These are phyloP conservation scores for Volucella inanis DNA, from an alignment of 2,888 invertebrate genomes.

Conservation along the genomic window DNA sequence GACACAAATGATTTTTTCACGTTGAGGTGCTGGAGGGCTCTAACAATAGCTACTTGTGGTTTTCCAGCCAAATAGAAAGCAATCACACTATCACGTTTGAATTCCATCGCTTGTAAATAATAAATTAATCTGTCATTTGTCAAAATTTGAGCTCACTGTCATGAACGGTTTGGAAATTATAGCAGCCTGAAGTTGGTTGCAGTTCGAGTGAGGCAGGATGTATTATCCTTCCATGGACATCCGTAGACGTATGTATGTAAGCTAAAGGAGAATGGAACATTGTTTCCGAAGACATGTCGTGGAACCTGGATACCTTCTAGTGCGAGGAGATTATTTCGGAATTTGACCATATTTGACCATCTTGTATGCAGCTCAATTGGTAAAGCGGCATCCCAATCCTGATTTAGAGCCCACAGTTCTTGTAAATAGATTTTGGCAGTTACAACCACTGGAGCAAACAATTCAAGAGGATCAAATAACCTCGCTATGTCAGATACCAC, in stretches of 20 bases:
- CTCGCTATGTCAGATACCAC: constrained; percentile 9
- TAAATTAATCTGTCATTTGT: no score
- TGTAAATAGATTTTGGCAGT: no score
- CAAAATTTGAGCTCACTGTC: no score
- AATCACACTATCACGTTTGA: no score
- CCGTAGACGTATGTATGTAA: background rate
- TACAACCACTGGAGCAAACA: constrained; percentile 9
- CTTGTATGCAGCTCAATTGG: constrained; percentile 4
- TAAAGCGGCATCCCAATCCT: constrained; percentile 8
- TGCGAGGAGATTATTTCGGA: constrained; percentile 4
- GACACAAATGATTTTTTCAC: no score
- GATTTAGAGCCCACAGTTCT: constrained; percentile 1
- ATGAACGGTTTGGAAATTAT: no score
- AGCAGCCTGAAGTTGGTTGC: no score
- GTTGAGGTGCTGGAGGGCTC: no score
- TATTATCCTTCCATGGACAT: background rate
- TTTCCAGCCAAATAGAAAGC: no score
- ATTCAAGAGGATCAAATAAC: constrained; percentile 15
- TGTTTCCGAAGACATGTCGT: background rate
- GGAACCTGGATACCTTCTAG: background rate
- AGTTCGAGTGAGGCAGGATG: no score
- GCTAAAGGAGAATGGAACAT: background rate
- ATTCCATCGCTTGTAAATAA: no score
- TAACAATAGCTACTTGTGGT: no score
- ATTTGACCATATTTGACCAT: constrained; percentile 5